These are phyloP conservation scores for Chironomus tepperi DNA, from an alignment of 1,140 invertebrate genomes.

Conservation along the genomic window DNA sequence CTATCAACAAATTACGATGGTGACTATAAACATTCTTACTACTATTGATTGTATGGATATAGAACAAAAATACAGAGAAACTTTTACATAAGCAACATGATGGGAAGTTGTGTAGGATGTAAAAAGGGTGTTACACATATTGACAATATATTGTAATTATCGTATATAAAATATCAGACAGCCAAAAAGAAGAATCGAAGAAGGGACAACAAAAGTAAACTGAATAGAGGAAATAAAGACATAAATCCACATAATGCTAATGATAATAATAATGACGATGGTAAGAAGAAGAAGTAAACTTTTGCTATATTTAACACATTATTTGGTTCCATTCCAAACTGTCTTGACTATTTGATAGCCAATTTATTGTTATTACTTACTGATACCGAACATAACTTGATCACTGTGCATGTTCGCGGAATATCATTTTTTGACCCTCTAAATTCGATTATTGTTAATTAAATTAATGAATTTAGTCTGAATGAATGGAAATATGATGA, in stretches of 20 bases:
- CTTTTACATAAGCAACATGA: not conserved
- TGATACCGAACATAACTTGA: no score
- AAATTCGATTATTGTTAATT: no score
- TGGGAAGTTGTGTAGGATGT: not conserved
- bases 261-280: not conserved
- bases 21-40: not conserved
- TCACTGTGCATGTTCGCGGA: no score
- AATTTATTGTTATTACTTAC: no score
- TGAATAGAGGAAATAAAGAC: not conserved
- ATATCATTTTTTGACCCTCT: no score
- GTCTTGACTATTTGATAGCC: no score
- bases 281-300: not conserved
- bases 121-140: not conserved
- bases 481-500: no score
- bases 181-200: not conserved
- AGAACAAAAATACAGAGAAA: not conserved
- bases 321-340: no score
- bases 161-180: not conserved
- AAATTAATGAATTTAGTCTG: no score
- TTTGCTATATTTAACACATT: conserved; percentile 6
- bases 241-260: not conserved
- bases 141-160: conserved; percentile 15
- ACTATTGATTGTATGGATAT: no score
- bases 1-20: not conserved
- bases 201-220: not conserved